Conservation (phyloP, 1,140 invertebrate genomes). For the Drosophila nasuta region DNA sequence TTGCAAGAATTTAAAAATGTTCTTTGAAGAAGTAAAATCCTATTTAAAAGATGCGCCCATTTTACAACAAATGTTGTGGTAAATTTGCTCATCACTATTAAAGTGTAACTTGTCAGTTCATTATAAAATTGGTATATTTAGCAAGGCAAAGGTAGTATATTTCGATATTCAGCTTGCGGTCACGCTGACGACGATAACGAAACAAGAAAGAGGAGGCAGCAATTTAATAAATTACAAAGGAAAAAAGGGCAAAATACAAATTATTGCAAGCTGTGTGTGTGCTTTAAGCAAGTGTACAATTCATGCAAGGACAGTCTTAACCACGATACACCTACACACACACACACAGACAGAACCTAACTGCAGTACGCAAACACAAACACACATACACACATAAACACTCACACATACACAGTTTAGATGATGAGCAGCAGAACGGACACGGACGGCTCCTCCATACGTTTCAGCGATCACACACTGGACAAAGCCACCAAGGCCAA, state of each 20-base stretch:
- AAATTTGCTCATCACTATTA: background rate
- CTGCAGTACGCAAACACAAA: conserved; percentile 23
- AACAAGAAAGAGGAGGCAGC: conserved; percentile 73
- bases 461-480: conserved; percentile 97
- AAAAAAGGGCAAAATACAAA: conserved; percentile 60
- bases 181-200: conserved; percentile 49
- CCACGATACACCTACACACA: conserved; percentile 56
- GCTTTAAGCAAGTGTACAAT: conserved; percentile 67
- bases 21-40: background rate
- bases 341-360: conserved; percentile 35
- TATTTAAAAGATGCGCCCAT: background rate
- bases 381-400: conserved; percentile 29
- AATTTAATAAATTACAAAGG: conserved; percentile 73
- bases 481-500: conserved; percentile 99
- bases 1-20: too few species aligned
- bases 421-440: conserved; percentile 83
- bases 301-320: conserved; percentile 43
- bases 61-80: background rate
- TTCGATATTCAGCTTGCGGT: background rate
- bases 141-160: background rate
- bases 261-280: conserved; percentile 66
- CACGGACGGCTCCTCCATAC: conserved; percentile 87
- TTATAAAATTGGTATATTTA: background rate
- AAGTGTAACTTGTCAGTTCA: background rate
- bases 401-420: conserved; percentile 66